A percentile compares a stretch with the other conserved stretches of the same genome.
phyloP scores from a whole-genome alignment of 1,140 invertebrate species.

The Tetramorium simillimum region DNA sequence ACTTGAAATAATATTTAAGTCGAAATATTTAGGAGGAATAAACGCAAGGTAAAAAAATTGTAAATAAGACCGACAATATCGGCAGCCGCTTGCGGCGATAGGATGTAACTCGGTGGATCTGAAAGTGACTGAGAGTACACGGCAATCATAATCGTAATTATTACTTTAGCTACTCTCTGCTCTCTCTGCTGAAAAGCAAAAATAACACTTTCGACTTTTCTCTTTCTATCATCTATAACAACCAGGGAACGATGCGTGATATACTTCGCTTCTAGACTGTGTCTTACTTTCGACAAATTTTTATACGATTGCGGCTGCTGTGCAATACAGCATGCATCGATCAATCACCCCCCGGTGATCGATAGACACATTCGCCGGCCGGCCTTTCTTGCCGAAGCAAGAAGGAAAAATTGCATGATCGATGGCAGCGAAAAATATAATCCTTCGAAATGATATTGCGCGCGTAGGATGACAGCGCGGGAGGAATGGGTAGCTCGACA shows the following conservation, averaged over 20 bases:
- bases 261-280: not conserved
- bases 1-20: not conserved
- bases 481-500: not conserved
- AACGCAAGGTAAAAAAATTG: not conserved
- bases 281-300: conserved; percentile 52
- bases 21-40: not conserved
- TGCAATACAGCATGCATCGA: conserved; percentile 8
- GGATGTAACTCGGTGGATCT: not conserved
- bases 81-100: not conserved
- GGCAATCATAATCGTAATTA: conserved; percentile 22
- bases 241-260: not conserved
- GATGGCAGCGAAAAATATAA: conserved; percentile 33
- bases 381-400: not conserved
- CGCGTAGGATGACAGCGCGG: not conserved
- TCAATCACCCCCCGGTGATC: conserved; percentile 39
- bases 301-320: conserved; percentile 2
- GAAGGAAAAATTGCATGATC: conserved; percentile 52
- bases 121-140: conserved; percentile 12
- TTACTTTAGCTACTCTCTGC: not conserved
- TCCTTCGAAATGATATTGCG: conserved; percentile 11
- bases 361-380: conserved; percentile 33
- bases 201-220: conserved; percentile 32
- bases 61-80: not conserved
- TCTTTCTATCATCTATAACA: conserved; percentile 1
- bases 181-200: conserved; percentile 20